A percentile compares a stretch with the other conserved stretches of the same genome.
phyloP scores from a whole-genome alignment of 1,140 invertebrate genomes.

The Acromyrmex charruanus region DNA sequence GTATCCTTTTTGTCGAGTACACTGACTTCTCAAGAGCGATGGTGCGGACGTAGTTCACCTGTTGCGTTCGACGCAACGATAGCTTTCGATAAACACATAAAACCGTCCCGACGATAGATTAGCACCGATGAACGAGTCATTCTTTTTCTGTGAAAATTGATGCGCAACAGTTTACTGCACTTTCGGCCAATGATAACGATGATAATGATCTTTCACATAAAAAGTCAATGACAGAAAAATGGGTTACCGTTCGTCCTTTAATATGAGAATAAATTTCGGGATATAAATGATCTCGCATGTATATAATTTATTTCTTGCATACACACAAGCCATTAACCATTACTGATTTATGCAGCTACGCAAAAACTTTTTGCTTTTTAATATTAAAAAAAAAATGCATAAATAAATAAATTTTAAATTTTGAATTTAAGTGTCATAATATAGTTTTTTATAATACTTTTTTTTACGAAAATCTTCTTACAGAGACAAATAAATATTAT shows the following conservation, averaged over 20 bases:
- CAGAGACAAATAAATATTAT: background rate
- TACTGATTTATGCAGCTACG: background rate
- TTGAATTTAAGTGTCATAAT: background rate
- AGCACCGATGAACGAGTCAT: constrained; percentile 54
- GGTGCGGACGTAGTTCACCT: constrained; percentile 38
- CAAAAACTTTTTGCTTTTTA: background rate
- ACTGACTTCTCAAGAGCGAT: constrained; percentile 32
- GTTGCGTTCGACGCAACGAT: constrained; percentile 29
- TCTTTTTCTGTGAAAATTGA: constrained; percentile 53
- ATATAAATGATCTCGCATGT: background rate
- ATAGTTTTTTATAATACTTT: background rate
- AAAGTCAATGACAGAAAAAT: constrained; percentile 5
- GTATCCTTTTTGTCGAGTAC: background rate
- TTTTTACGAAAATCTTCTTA: background rate
- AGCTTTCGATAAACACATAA: constrained; percentile 44
- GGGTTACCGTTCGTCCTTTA: background rate
- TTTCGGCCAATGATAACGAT: constrained; percentile 62
- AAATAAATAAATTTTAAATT: constrained; percentile 3
- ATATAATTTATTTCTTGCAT: background rate
- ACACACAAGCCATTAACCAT: background rate
- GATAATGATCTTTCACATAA: constrained; percentile 25
- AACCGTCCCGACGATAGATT: constrained; percentile 59
- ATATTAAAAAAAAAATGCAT: constrained; percentile 1
- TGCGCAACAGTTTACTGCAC: constrained; percentile 31
- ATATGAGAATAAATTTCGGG: background rate